Percentiles rank a stretch among this genome's conserved stretches.
Conservation (phyloP, 2,888 invertebrate genomes). For the Acrobasis consociella region DNA sequence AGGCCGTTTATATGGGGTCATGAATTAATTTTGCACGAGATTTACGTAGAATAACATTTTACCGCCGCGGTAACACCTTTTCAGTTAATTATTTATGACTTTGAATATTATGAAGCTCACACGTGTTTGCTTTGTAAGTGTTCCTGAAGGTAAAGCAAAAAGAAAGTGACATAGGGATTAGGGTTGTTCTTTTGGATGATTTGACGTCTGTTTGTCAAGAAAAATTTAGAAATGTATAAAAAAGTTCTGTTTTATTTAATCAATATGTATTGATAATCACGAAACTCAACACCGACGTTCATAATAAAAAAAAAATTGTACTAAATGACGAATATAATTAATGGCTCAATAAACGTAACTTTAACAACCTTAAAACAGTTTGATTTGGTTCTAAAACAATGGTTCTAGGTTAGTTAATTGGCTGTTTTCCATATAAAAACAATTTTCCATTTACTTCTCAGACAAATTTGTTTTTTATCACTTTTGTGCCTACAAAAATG, state of each 20-base stretch:
- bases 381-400: slow-evolving; percentile 12
- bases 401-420: slow-evolving; percentile 8
- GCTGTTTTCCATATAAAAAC: slow-evolving; percentile 9
- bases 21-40: slow-evolving; percentile 48
- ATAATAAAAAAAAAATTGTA: no score
- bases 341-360: slow-evolving; percentile 5
- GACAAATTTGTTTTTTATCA: slow-evolving; percentile 7
- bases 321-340: neutral
- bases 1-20: slow-evolving; percentile 45
- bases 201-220: no score
- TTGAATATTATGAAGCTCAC: slow-evolving; percentile 10
- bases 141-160: neutral
- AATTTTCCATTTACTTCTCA: neutral
- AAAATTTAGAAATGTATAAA: no score
- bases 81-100: slow-evolving; percentile 17
- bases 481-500: neutral
- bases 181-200: no score
- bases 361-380: slow-evolving; percentile 12
- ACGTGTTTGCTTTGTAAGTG: neutral
- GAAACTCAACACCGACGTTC: no score
- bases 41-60: slow-evolving; percentile 33
- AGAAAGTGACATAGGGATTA: no score
- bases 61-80: slow-evolving; percentile 13
- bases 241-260: no score
- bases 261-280: no score